phyloP scores from a whole-genome alignment of 2,113 vertebrate genomes.

The Phocoena phocoena region DNA sequence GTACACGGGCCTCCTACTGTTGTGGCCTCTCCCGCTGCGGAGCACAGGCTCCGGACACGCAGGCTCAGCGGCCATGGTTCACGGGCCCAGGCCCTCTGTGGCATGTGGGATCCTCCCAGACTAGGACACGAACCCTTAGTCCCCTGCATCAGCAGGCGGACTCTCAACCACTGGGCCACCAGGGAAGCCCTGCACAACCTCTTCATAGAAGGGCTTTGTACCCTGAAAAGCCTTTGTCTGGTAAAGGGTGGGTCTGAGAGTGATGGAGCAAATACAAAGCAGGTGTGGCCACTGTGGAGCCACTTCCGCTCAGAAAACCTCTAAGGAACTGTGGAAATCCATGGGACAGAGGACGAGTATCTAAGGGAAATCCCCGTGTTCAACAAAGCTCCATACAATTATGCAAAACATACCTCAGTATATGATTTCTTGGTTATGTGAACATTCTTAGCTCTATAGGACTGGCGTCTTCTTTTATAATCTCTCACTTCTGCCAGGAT shows the following conservation, averaged over 20 bases:
- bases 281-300: background rate
- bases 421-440: slow-evolving; percentile 99
- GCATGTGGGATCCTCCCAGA: no score
- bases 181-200: background rate
- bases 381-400: background rate
- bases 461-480: slow-evolving; percentile 97
- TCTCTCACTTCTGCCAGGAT: slow-evolving; percentile 98
- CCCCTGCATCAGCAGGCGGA: no score
- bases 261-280: background rate
- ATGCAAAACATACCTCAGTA: slow-evolving; percentile 89
- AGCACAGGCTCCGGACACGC: no score
- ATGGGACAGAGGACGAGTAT: background rate
- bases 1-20: no score
- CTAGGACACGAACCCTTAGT: accelerated
- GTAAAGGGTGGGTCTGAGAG: background rate
- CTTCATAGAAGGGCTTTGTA: background rate
- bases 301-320: background rate
- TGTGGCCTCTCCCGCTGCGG: no score
- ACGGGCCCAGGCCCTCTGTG: no score
- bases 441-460: slow-evolving; percentile 98
- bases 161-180: no score
- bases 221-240: background rate
- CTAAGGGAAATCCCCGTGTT: background rate
- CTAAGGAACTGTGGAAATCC: background rate
- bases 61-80: no score